Conservation (phyloP, 2,888 invertebrate genomes). For the Lysandra coridon region DNA sequence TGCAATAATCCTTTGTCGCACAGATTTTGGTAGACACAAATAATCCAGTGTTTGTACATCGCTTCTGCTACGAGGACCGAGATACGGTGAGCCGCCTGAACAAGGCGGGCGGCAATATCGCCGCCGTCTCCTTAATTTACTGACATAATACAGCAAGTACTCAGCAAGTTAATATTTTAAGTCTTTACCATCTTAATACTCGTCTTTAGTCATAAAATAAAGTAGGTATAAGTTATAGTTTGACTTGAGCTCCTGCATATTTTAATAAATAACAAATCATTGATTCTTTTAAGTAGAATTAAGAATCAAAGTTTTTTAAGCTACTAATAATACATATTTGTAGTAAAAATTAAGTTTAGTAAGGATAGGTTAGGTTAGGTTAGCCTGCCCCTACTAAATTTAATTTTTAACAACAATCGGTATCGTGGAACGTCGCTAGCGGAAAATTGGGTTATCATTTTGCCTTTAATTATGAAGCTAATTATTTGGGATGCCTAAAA, state of each 20-base stretch:
- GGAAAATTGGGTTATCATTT: neutral
- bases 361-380: too few relatives aligned
- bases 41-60: conserved; percentile 35
- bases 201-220: too few relatives aligned
- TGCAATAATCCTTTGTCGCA: conserved; percentile 35
- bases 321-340: too few relatives aligned
- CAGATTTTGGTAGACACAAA: conserved; percentile 37
- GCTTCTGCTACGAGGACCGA: conserved; percentile 36
- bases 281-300: too few relatives aligned
- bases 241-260: too few relatives aligned
- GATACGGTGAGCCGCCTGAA: conserved; percentile 40
- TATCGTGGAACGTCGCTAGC: neutral
- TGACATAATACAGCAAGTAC: conserved; percentile 4
- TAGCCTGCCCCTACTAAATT: neutral
- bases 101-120: conserved; percentile 41
- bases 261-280: too few relatives aligned
- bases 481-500: conserved; percentile 10
- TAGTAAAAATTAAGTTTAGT: too few relatives aligned
- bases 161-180: conserved; percentile 25
- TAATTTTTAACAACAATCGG: neutral
- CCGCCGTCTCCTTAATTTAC: conserved; percentile 35
- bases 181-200: neutral
- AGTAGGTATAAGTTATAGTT: too few relatives aligned
- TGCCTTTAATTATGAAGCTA: neutral
- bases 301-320: too few relatives aligned